These are phyloP conservation scores for Mycogona germanica DNA, from an alignment of 2,888 invertebrate genomes.

Conservation along the genomic window DNA sequence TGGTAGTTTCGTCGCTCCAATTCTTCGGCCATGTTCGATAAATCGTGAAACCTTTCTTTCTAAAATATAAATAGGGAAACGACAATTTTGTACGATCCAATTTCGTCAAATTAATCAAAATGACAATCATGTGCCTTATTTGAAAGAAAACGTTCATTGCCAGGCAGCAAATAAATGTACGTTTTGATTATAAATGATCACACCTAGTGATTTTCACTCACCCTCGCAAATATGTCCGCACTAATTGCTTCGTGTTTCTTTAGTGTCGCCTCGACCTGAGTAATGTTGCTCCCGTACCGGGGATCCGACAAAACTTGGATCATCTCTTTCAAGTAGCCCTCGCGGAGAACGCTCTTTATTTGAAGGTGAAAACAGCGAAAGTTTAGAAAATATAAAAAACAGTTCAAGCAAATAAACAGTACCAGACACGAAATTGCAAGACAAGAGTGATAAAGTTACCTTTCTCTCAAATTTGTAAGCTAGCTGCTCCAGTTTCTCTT, in stretches of 20 bases:
- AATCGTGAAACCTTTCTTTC: constrained; percentile 86
- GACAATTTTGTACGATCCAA: constrained; percentile 10
- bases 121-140: neutral
- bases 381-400: no score
- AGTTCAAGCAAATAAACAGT: neutral
- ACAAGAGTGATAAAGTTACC: constrained; percentile 36
- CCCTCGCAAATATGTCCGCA: constrained; percentile 84
- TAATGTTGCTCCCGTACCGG: constrained; percentile 74
- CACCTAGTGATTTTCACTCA: constrained; percentile 36
- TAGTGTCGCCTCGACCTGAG: constrained; percentile 91
- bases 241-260: constrained; percentile 98
- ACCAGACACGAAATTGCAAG: neutral
- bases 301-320: constrained; percentile 87
- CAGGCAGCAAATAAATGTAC: neutral
- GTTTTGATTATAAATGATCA: neutral
- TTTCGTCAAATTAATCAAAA: neutral
- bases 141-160: neutral
- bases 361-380: neutral
- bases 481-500: constrained; percentile 85
- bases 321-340: constrained; percentile 96
- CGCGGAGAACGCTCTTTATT: constrained; percentile 65
- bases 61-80: constrained; percentile 27
- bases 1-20: constrained; percentile 84
- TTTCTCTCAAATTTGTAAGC: constrained; percentile 95
- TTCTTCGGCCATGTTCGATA: constrained; percentile 87